Conservation (phyloP, 2,888 invertebrate genomes). For the Bombyx huttoni region DNA sequence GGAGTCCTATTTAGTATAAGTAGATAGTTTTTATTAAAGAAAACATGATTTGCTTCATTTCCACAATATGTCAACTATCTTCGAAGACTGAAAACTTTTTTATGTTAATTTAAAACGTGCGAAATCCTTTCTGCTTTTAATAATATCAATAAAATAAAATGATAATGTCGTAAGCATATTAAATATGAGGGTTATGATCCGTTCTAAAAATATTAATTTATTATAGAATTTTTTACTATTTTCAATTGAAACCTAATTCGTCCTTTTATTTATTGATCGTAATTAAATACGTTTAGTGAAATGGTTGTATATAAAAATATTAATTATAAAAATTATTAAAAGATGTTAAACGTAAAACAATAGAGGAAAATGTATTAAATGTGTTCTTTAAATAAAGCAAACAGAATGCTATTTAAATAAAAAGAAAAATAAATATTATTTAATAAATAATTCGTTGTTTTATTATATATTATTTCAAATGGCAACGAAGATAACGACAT, state of each 20-base stretch:
- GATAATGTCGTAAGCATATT: not conserved
- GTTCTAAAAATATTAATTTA: slow-evolving; percentile 10
- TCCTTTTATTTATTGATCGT: not conserved
- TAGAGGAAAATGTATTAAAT: slow-evolving; percentile 27
- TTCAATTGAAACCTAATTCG: not conserved
- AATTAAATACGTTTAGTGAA: not conserved
- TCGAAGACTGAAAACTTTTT: not conserved
- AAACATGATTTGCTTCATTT: not conserved
- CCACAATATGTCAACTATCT: not conserved
- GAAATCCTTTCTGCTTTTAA: not conserved
- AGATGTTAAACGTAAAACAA: slow-evolving; percentile 15
- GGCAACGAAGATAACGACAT: too few species aligned
- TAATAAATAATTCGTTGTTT: slow-evolving; percentile 30
- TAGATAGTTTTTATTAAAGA: not conserved
- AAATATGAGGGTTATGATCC: slow-evolving; percentile 9
- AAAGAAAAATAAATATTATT: slow-evolving; percentile 35
- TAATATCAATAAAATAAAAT: not conserved
- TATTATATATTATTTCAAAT: not conserved
- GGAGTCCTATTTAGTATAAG: slow-evolving; percentile 4
- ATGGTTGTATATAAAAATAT: not conserved
- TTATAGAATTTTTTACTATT: slow-evolving; percentile 1
- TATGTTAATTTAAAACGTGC: not conserved
- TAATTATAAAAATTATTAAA: slow-evolving; percentile 17
- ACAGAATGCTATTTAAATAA: slow-evolving; percentile 29
- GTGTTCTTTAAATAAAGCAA: slow-evolving; percentile 37